These are phyloP conservation scores for Trigoniulus corallinus DNA, from an alignment of 1,140 invertebrate species.

Conservation along the genomic window DNA sequence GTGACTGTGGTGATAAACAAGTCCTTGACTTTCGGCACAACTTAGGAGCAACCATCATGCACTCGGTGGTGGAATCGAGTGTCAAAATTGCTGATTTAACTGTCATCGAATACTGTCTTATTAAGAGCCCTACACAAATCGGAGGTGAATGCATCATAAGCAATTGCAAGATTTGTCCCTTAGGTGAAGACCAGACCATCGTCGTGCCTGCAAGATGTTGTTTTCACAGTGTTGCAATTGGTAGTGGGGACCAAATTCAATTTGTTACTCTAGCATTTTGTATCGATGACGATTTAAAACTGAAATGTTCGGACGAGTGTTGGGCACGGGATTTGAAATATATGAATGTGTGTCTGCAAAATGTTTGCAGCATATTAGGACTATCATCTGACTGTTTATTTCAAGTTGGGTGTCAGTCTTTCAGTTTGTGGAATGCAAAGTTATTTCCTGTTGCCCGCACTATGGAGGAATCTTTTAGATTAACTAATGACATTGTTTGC, in stretches of 20 bases:
- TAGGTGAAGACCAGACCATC: slow-evolving; percentile 4
- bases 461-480: slow-evolving; percentile 22
- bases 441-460: slow-evolving; percentile 21
- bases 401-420: slow-evolving; percentile 4
- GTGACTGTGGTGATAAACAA: too few species aligned
- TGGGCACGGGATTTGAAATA: slow-evolving; percentile 13
- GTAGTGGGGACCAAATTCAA: slow-evolving; percentile 6
- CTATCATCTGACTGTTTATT: slow-evolving; percentile 2
- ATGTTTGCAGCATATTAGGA: slow-evolving; percentile 8
- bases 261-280: slow-evolving; percentile 28
- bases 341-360: slow-evolving; percentile 17
- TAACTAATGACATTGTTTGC: not conserved
- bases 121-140: slow-evolving; percentile 19
- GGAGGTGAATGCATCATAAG: slow-evolving; percentile 25
- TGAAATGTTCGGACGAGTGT: slow-evolving; percentile 8
- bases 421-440: slow-evolving; percentile 23
- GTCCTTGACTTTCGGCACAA: not conserved
- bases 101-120: slow-evolving; percentile 28
- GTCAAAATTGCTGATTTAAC: slow-evolving; percentile 7
- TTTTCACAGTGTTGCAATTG: slow-evolving; percentile 26
- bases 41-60: slow-evolving; percentile 7
- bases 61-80: slow-evolving; percentile 8
- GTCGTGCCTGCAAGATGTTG: slow-evolving; percentile 22
- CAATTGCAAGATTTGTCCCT: slow-evolving; percentile 18
- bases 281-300: slow-evolving; percentile 28